These are phyloP conservation scores for Linurgus olivaceus DNA, from an alignment of 2,797 vertebrate species.

Conservation along the genomic window DNA sequence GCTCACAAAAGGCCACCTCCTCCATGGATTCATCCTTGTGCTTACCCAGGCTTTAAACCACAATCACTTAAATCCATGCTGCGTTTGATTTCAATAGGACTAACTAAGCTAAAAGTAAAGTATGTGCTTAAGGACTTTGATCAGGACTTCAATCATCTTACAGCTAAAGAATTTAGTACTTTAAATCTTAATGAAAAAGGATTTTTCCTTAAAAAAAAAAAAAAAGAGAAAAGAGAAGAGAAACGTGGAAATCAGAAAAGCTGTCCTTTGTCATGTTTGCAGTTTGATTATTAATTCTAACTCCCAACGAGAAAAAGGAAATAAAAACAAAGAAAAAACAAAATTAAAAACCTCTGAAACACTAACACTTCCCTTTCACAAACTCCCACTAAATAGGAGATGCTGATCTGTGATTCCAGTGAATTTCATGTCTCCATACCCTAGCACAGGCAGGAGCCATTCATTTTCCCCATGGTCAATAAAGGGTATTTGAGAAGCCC, in stretches of 20 bases:
- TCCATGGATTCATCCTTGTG: neutral
- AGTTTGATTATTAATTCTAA: neutral
- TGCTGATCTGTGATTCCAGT: neutral
- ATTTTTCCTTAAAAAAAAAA: neutral
- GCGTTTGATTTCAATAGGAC: constrained; percentile 42
- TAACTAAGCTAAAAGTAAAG: constrained; percentile 53
- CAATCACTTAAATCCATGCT: constrained; percentile 43
- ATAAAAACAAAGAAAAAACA: neutral
- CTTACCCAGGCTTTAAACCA: constrained; percentile 27
- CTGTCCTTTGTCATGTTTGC: neutral
- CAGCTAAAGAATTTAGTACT: constrained; percentile 38
- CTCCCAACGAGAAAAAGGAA: neutral
- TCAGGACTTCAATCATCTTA: constrained; percentile 50
- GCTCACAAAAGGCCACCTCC: neutral
- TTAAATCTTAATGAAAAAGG: constrained; percentile 34
- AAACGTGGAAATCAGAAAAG: constrained; percentile 5
- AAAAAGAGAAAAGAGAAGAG: neutral
- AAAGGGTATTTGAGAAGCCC: neutral
- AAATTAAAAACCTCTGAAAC: neutral
- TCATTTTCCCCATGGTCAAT: neutral
- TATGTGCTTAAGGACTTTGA: constrained; percentile 55
- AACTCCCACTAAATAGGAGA: neutral
- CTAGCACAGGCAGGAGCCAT: neutral
- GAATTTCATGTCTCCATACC: neutral
- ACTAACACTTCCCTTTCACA: neutral